Evolutionary conservation across 2,888 invertebrate genomes (phyloP).

Genomic region (Colletes collaris): DNA sequence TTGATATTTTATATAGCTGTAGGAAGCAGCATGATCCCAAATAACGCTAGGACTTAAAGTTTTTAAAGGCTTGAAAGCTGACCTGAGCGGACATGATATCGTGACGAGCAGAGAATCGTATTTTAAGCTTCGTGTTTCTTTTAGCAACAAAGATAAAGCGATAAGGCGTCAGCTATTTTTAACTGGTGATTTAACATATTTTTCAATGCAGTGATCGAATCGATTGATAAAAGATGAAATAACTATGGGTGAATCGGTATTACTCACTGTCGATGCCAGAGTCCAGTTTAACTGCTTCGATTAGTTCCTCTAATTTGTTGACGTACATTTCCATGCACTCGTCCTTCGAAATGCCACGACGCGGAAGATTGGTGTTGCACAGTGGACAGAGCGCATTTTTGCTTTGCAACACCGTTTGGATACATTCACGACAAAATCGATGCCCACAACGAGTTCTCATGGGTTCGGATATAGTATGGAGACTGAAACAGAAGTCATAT

Average conservation of each 20-base stretch:
- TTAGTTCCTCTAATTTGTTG: slow-evolving; percentile 45
- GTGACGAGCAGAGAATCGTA: slow-evolving; percentile 6
- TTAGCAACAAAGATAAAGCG: neutral
- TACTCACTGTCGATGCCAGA: slow-evolving; percentile 68
- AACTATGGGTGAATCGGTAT: neutral
- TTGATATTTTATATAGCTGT: slow-evolving; percentile 47
- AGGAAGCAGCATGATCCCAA: slow-evolving; percentile 24
- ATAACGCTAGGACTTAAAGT: slow-evolving; percentile 55
- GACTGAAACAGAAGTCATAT: slow-evolving; percentile 55
- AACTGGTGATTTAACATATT: too few species aligned
- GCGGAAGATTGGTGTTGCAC: slow-evolving; percentile 65
- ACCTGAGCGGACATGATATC: slow-evolving; percentile 49
- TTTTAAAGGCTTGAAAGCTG: slow-evolving; percentile 47
- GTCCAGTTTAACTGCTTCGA: slow-evolving; percentile 65
- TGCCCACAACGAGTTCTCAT: slow-evolving; percentile 72
- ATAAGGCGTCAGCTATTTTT: too few species aligned
- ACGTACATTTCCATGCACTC: slow-evolving; percentile 54
- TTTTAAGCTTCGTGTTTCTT: slow-evolving; percentile 22
- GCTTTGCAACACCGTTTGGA: slow-evolving; percentile 56
- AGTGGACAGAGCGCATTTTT: slow-evolving; percentile 68
- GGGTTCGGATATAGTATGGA: slow-evolving; percentile 65
- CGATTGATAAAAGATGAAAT: neutral
- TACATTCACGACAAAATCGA: slow-evolving; percentile 71
- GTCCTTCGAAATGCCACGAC: slow-evolving; percentile 64
- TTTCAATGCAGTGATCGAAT: too few species aligned